phyloP scores from a whole-genome alignment of 2,888 invertebrate genomes.

The Drosophila conformis region DNA sequence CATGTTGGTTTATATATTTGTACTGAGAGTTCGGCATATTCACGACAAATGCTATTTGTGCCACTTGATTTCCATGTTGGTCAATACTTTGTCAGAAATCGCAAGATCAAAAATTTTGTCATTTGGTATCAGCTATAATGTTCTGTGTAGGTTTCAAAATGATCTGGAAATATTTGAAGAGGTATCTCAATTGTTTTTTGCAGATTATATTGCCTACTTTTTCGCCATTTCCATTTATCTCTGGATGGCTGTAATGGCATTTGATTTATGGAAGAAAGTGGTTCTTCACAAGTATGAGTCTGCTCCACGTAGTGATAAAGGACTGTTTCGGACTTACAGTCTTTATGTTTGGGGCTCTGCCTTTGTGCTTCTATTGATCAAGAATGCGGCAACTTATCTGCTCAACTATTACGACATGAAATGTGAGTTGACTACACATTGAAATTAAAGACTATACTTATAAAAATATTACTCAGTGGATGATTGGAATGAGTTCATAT shows the following conservation, averaged over 20 bases:
- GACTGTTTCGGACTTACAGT: conserved; percentile 48
- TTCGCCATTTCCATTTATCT: too few relatives aligned
- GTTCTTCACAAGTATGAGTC: conserved; percentile 42
- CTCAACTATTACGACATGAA: conserved; percentile 86
- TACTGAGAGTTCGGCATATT: too few relatives aligned
- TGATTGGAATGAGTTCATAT: too few relatives aligned
- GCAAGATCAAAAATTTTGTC: too few relatives aligned
- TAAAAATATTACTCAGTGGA: conserved; percentile 22
- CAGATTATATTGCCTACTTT: accelerated
- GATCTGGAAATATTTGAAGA: too few relatives aligned
- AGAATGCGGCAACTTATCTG: conserved; percentile 50
- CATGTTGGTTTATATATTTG: too few relatives aligned
- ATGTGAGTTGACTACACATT: conserved; percentile 81
- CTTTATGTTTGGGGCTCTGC: conserved; percentile 74
- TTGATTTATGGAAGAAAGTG: conserved; percentile 25
- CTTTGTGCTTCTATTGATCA: conserved; percentile 47
- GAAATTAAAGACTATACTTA: background rate
- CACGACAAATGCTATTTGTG: too few relatives aligned
- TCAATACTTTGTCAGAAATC: too few relatives aligned
- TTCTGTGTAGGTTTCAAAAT: too few relatives aligned
- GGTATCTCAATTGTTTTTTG: too few relatives aligned
- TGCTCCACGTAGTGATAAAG: conserved; percentile 51
- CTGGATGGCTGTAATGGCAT: too few relatives aligned
- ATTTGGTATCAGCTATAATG: accelerated
- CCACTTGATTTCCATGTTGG: too few relatives aligned